Conservation (phyloP, 2,888 invertebrate species). For the Xanthia icteritia region DNA sequence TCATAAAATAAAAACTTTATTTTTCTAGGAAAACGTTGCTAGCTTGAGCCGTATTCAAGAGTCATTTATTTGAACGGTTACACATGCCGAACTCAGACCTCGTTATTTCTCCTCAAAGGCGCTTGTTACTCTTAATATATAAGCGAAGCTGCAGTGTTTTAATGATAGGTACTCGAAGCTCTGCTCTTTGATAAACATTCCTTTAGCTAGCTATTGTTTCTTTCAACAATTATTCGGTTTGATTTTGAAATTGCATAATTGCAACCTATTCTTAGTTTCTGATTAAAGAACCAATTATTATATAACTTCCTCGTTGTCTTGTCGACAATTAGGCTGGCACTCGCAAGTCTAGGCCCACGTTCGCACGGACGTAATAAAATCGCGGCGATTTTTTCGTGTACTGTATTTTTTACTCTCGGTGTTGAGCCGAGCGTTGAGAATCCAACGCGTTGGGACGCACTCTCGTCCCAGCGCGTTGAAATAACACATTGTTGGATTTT, state of each 20-base stretch:
- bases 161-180: neutral
- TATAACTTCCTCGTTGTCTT: neutral
- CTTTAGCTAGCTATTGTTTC: conserved; percentile 4
- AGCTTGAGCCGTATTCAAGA: conserved; percentile 16
- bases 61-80: conserved; percentile 41
- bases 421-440: too few relatives aligned
- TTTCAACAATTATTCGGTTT: neutral
- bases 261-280: neutral
- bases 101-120: conserved; percentile 24
- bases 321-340: conserved; percentile 1
- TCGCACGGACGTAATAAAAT: too few relatives aligned
- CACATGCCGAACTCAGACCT: conserved; percentile 19
- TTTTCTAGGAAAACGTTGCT: conserved; percentile 30
- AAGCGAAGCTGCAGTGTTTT: neutral
- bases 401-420: too few relatives aligned
- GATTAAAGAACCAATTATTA: conserved; percentile 4
- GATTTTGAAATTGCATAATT: conserved; percentile 17
- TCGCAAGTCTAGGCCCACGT: neutral
- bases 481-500: too few relatives aligned
- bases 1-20: conserved; percentile 38
- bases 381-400: too few relatives aligned
- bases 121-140: conserved; percentile 7
- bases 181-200: conserved; percentile 15
- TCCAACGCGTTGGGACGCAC: too few relatives aligned
- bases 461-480: too few relatives aligned